These are phyloP conservation scores for Cryptus viduatorius DNA, from an alignment of 2,888 invertebrate genomes.

Conservation along the genomic window DNA sequence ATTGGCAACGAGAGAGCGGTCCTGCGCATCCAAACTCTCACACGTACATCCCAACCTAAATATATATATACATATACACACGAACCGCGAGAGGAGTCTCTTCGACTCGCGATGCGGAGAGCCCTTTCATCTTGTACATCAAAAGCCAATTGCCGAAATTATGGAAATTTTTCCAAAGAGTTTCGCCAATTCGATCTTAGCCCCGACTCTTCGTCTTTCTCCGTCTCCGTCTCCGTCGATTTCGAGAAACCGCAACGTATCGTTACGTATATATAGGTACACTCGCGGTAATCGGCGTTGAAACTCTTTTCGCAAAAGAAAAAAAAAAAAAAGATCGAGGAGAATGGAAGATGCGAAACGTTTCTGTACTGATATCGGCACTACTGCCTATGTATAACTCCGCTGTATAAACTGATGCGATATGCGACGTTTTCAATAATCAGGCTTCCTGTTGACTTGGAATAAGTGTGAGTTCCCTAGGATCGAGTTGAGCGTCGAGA, in stretches of 20 bases:
- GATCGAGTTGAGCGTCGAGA: conserved; percentile 1
- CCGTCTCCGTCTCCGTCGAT: background rate
- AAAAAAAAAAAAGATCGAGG: background rate
- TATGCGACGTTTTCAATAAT: conserved; percentile 79
- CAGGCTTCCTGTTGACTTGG: conserved; percentile 78
- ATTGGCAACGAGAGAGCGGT: conserved; percentile 60
- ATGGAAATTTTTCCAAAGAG: conserved; percentile 81
- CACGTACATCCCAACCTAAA: conserved; percentile 22
- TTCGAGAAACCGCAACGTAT: conserved; percentile 8
- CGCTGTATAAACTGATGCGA: conserved; percentile 39
- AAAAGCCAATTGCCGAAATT: conserved; percentile 84
- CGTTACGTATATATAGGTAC: conserved; percentile 10
- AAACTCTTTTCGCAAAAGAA: background rate
- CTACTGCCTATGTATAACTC: background rate
- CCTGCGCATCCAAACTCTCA: conserved; percentile 12
- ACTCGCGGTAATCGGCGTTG: conserved; percentile 4
- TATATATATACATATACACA: background rate
- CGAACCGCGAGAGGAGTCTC: conserved; percentile 31
- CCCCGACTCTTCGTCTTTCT: background rate
- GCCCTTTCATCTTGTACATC: conserved; percentile 83
- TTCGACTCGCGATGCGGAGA: conserved; percentile 26
- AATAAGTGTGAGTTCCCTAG: conserved; percentile 72
- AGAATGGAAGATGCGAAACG: background rate
- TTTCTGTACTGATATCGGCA: background rate
- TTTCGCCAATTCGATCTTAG: conserved; percentile 67